Conservation (phyloP, 2,797 vertebrate species). For the Pseudotriccus pelzelni region DNA sequence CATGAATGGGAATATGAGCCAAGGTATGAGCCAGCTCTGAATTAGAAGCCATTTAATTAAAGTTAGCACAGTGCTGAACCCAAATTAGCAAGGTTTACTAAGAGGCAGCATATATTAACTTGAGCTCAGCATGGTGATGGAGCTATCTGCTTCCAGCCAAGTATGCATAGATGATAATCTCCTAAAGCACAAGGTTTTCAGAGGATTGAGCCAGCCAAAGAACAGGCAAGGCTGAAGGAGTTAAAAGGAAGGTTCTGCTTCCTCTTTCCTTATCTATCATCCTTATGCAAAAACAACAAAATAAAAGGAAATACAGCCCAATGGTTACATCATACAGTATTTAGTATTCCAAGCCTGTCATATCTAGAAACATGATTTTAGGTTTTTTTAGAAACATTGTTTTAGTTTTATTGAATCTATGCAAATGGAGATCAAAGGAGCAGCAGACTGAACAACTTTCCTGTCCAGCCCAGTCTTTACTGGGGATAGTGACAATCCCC, state of each 20-base stretch:
- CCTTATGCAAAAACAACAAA: fast-evolving
- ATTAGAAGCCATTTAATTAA: conserved; percentile 43
- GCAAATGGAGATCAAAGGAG: neutral
- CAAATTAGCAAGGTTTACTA: conserved; percentile 30
- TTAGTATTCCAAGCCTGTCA: neutral
- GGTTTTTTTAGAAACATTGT: neutral
- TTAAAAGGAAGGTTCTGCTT: neutral
- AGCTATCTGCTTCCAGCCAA: neutral
- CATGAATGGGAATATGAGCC: neutral
- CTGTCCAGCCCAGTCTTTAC: neutral
- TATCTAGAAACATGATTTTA: neutral
- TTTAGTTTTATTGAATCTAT: neutral
- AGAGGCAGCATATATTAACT: neutral
- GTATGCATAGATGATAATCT: neutral
- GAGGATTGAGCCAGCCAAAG: neutral
- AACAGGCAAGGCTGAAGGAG: neutral
- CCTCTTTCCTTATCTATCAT: neutral
- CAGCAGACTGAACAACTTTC: neutral
- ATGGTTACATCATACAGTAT: neutral
- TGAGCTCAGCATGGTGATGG: neutral
- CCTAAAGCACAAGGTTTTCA: neutral
- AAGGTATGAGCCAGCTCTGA: conserved; percentile 9
- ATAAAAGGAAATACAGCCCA: neutral
- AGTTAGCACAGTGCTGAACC: neutral
- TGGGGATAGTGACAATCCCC: neutral